A percentile compares a stretch with the other conserved stretches of the same genome.
Conservation (phyloP, 2,797 vertebrate species). For the Furcifer pardalis region DNA sequence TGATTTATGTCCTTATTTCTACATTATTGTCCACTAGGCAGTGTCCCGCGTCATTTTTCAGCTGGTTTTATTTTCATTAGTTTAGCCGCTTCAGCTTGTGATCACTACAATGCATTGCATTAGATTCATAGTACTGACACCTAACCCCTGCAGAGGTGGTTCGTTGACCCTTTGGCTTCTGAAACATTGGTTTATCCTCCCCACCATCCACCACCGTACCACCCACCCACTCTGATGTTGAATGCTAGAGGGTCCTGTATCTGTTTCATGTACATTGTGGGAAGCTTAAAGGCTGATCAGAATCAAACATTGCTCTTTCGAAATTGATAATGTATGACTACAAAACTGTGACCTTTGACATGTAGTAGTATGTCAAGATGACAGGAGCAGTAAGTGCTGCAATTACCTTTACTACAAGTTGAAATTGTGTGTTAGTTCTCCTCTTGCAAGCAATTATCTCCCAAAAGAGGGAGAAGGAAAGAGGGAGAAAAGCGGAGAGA, state of each 20-base stretch:
- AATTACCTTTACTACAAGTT: slow-evolving; percentile 83
- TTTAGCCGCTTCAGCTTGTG: slow-evolving; percentile 89
- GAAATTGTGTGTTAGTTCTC: slow-evolving; percentile 72
- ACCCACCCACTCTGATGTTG: background rate
- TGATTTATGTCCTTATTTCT: slow-evolving; percentile 78
- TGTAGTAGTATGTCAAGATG: slow-evolving; percentile 96
- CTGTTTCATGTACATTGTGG: slow-evolving; percentile 79
- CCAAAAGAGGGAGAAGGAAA: slow-evolving; percentile 55
- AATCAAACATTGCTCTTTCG: slow-evolving; percentile 92
- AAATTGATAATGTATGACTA: slow-evolving; percentile 99
- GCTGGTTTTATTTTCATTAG: slow-evolving; percentile 92
- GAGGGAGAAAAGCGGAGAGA: slow-evolving; percentile 5
- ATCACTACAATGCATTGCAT: slow-evolving; percentile 89
- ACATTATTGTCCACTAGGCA: slow-evolving; percentile 68
- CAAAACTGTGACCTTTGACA: slow-evolving; percentile 95
- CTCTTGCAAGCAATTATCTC: slow-evolving; percentile 74
- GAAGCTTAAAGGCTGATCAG: slow-evolving; percentile 85
- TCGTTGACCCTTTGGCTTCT: slow-evolving; percentile 95
- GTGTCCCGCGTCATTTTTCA: slow-evolving; percentile 77
- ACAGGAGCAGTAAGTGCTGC: slow-evolving; percentile 91
- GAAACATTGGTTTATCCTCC: slow-evolving; percentile 81
- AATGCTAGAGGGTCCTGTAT: slow-evolving; percentile 69
- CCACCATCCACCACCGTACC: too few species aligned
- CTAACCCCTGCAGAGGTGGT: slow-evolving; percentile 84
- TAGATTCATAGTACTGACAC: slow-evolving; percentile 87